Evolutionary conservation across 1,140 invertebrate species (phyloP).

Genomic region (Musca domestica): DNA sequence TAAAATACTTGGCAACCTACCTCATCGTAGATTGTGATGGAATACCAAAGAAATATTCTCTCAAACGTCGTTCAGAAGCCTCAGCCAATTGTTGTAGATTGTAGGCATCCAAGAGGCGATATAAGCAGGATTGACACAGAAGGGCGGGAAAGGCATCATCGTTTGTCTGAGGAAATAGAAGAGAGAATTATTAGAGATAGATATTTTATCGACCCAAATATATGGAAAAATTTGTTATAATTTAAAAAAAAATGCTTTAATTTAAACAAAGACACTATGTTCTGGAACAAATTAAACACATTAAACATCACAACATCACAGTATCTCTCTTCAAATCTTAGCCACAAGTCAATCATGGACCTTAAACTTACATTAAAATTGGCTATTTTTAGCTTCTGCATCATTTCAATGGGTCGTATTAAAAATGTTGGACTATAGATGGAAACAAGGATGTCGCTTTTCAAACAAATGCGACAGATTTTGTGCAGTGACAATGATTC

Average conservation of each 20-base stretch:
- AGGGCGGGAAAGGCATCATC: conserved; percentile 26
- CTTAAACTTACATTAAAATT: conserved; percentile 27
- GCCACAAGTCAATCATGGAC: no score
- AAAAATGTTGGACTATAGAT: conserved; percentile 28
- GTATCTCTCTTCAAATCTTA: no score
- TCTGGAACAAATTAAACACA: neutral
- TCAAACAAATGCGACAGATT: conserved; percentile 29
- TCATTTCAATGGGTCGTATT: conserved; percentile 27
- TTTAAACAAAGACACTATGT: neutral
- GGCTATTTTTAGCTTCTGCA: conserved; percentile 23
- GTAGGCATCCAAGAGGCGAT: conserved; percentile 27
- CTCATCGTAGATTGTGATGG: conserved; percentile 3
- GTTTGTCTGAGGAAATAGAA: neutral
- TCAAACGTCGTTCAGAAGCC: conserved; percentile 24
- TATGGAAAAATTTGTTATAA: no score
- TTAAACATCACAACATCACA: no score
- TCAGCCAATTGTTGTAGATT: conserved; percentile 28
- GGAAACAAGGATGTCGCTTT: conserved; percentile 28
- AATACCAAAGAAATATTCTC: conserved; percentile 24
- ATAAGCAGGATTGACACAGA: conserved; percentile 29
- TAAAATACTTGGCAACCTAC: no score
- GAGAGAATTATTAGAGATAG: neutral
- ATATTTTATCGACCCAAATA: neutral
- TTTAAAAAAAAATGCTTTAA: neutral
- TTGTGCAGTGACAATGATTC: conserved; percentile 20